Base-by-base conservation (phyloP, 1,140 invertebrate genomes). In the Solen grandis region DNA sequence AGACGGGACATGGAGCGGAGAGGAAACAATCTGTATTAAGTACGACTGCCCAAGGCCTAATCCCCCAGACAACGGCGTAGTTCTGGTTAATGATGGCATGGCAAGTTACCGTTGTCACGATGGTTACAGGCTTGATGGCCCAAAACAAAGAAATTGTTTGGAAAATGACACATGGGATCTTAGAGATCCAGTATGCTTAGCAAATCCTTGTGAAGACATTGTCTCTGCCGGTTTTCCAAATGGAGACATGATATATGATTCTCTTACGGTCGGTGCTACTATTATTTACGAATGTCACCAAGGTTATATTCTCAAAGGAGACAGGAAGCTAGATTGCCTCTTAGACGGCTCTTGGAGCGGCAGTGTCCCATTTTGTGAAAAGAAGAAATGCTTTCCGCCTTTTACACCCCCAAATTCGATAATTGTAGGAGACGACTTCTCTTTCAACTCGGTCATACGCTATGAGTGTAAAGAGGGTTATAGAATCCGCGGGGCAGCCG, bases 1-100 rank as follows among this genome's bases (percentile, higher is more conserved):
- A 86, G 96, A 95, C 88, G 96, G 96, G 27, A 96, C 96, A 92
- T 98, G 97, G 97, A 97, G 96, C 0, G 96, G 95, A 79, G 94
- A 95, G 1, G 95, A 97, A 73, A 96, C 96, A 0, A 93, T 93
- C 5, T 98, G 97, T 92, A 94, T 81, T 5, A 87, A 87, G 50
- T 85, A 84, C 59, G 57, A 62, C 13, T 88, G 84, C 73, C 55
- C 80, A 4, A 96, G 96, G 0, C 93, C 95, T 3, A n/a, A 75
- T 25, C 82, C 86, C 3, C 76, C 79, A 25, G 94, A 95, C 38
- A 96, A 97, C 87, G 96, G 96, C 55, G 95, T 97, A 14, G 93
- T 97, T 0, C 96, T 96, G 0, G 95, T 97, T 10, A 95, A 96
- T n/a, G 98, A 98, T 89, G 97, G 97, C 86, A 22, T 81, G 55